Base-by-base conservation (phyloP, 2,113 vertebrate genomes). In the Lycaon pictus region DNA sequence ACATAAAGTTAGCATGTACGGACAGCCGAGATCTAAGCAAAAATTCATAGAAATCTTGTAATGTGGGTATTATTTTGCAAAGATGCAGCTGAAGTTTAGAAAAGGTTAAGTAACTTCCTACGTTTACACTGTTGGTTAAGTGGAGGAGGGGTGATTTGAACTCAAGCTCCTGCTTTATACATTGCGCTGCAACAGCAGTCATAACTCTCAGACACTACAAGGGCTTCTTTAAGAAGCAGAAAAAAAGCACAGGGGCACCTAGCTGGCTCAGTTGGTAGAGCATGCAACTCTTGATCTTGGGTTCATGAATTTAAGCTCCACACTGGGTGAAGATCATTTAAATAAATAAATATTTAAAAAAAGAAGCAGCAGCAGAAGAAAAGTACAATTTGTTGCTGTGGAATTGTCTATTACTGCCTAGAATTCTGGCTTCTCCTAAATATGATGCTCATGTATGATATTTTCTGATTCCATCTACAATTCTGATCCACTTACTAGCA, bases 91-190 rank as follows among this genome's bases (percentile, higher is more conserved):
- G n/a, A 83, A 87, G 37, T 15, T 88, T 37, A 87, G 69, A 74
- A 90, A 96, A 84, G 48, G 9, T 60, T 87, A 82, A 62, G 27
- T 58, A 67, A 92, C 23, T 77, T 90, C 60, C 58, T 65, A 77
- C 74, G 27, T 69, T 0, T 90, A 29, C 3, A 51, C 10, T 48
- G 22, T 20, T 88, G 55, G 37, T 43, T 43, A 83, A 88, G 25
- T 37, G 0, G 19, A 62, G 56, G 11, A 72, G 29, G 22, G 43
- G 10, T 51, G 22, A 80, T 72, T 1, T 87, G 60, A 79, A 55
- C 20, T 88, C 69, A 60, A 55, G 55, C 15, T 19, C 22, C 63
- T 81, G 60, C 4, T 93, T 62, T 81, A 79, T 25, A 63, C 11
- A 84, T 10, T 43, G 32, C 48, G 15, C 48, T 56, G 51, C 12